Base-by-base conservation (phyloP, 2,888 invertebrate genomes). In the Athripsodes cinereus region DNA sequence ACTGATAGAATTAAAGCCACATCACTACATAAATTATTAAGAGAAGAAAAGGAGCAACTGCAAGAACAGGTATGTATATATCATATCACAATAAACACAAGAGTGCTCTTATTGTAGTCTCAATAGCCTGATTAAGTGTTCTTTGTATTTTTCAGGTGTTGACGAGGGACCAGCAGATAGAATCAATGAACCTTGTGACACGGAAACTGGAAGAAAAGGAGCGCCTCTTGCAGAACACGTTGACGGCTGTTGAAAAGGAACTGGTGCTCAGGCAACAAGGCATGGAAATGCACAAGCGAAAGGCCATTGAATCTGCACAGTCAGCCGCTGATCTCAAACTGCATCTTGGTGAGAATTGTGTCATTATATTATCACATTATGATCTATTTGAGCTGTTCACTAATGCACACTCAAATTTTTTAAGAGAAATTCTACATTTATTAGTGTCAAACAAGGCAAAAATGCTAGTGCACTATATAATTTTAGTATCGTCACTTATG, bases 281-380 rank as follows among this genome's bases (percentile, higher is more conserved):
- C 1, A 91, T 96, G 90, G 98, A 98, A 76, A 90, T 96, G 88
- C 95, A 97, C 74, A 97, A 96, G 71, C 81, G 97, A 22, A 98
- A 98, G 75, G 96, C 97, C 1, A 94, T 97, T 62, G 98, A 98
- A 75, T 92, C 92, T 57, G 94, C 97, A 1, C 98, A 98, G 74
- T 94, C 95, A 8, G 96, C 97, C 0, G 96, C 96, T 0, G 98
- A 98, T 75, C 82, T 98, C 22, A 96, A 97, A 73, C 81, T 98
- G 64, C 96, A 97, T 82, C 82, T 97, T 63, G 88, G 88, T 88
- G 67, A 49, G 52, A 16, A 40, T 8, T 26, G 26, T 26, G n/a
- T n/a, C n/a, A n/a, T n/a, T n/a, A 26, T 26, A 26, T 26, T 26
- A 26, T 26, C 26, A 26, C 26, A 6, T 10, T 26, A 10, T 26